Conservation (phyloP, 2,113 vertebrate species). For the human region GRCh38 chr1:87000001-87000500, state of each 20-base stretch:
- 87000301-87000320: neutral
- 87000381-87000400: neutral
- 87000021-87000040: conserved; percentile 1
- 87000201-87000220: neutral
- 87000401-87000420: neutral
- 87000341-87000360: neutral
- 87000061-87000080: neutral
- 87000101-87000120: conserved; percentile 34
- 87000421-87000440: neutral
- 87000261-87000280: neutral
- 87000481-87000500: neutral
- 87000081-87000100: neutral
- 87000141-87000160: neutral
- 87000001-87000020: neutral
- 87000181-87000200: neutral
- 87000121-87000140: conserved; percentile 1
- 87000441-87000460: conserved; percentile 30
- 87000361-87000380: neutral
- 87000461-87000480: conserved; percentile 5
- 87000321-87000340: neutral
- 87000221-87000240: neutral
- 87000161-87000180: neutral
- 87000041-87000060: conserved; percentile 34
- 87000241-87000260: conserved; percentile 6
- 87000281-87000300: neutral